Evolutionary conservation across 2,113 vertebrate genomes (phyloP), one percentile per base, ranked within the genome.

Genomic region (Notiomystis cincta): DNA sequence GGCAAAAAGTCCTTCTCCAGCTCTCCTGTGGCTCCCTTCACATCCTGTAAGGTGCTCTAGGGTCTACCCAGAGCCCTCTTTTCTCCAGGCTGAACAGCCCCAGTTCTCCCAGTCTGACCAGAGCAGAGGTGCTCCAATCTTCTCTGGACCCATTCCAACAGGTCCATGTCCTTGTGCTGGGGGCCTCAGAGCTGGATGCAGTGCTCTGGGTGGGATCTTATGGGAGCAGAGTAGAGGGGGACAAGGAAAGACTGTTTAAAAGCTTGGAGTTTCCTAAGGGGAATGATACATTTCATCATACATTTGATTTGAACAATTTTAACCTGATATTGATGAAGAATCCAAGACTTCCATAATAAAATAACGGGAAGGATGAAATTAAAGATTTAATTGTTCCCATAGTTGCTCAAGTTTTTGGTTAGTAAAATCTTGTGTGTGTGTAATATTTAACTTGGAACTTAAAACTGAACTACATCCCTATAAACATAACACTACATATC

Each of bases 381-480:
- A 67, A 80, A 66, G 21, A 58, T 54, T 51, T 47, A 42, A 4
- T 61, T 22, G 54, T 61, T 76, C 13, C 44, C 64, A n/a, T 33
- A 58, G 48, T 20, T 47, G 30, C 69, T 79, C 10, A 54, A 24
- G 27, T 58, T 53, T 10, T 71, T 77, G 30, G n/a, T n/a, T 78
- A 75, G 7, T 54, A 56, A 84, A 75, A 38, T 73, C 6, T 38
- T 53, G 8, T 72, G 31, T 38, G 18, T 57, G 27, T 91, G 47
- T 72, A 15, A 15, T 67, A 44, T 86, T 96, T 92, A 92, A 92
- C 79, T 90, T 82, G 42, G 47, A 96, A 71, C 62, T 85, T 69
- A 70, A 87, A 93, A 53, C n/a, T 42, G 67, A 91, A 51, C 64
- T 75, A 62, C 58, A 70, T 86, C 45, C 37, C 72, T 64, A 38